A percentile compares a stretch with the other conserved stretches of the same genome.
Conservation (phyloP, 2,113 vertebrate genomes). For the Gymnorhina tibicen region DNA sequence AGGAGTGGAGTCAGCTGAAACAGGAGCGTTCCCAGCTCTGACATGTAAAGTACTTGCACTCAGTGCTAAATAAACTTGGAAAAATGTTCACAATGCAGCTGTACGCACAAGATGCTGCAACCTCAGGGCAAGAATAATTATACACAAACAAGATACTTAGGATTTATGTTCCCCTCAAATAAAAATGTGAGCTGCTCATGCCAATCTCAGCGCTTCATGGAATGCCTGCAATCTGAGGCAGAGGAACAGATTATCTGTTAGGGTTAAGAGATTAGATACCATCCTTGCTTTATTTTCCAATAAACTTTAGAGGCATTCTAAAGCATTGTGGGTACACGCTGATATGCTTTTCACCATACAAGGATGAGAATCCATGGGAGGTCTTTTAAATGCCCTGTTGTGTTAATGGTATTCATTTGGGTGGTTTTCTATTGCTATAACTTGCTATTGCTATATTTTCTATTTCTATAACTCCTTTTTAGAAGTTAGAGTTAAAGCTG, state of each 20-base stretch:
- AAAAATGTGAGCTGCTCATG: slow-evolving; percentile 16
- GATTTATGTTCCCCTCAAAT: slow-evolving; percentile 54
- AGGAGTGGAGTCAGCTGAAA: slow-evolving; percentile 63
- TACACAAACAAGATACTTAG: slow-evolving; percentile 41
- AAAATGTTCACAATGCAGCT: slow-evolving; percentile 46
- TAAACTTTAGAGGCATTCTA: neutral
- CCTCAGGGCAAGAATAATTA: slow-evolving; percentile 57
- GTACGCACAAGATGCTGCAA: neutral
- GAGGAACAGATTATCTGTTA: neutral
- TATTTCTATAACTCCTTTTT: neutral
- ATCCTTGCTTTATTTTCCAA: neutral
- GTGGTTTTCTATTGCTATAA: too few species aligned
- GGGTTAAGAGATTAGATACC: slow-evolving; percentile 17
- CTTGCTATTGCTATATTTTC: too few species aligned
- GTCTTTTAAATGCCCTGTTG: neutral
- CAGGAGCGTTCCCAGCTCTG: slow-evolving; percentile 51
- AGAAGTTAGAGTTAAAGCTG: neutral
- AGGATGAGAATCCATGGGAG: neutral
- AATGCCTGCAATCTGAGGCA: neutral
- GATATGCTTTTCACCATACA: neutral
- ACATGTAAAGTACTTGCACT: slow-evolving; percentile 60
- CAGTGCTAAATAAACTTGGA: slow-evolving; percentile 62
- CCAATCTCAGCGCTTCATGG: neutral
- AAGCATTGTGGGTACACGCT: neutral
- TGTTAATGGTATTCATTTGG: neutral